These are phyloP conservation scores for Lethenteron camtschaticum DNA, from an alignment of 2,113 vertebrate genomes.

Conservation along the genomic window DNA sequence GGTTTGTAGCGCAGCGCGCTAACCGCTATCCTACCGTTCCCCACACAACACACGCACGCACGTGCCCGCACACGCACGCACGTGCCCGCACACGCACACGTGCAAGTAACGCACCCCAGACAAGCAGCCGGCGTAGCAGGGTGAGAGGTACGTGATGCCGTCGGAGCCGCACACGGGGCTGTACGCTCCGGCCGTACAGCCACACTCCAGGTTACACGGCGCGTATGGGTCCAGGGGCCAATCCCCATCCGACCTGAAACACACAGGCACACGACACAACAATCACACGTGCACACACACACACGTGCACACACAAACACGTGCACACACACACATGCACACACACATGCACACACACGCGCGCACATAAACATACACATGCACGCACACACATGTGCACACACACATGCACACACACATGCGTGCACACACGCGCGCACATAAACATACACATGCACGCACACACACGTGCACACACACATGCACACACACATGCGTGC, in stretches of 20 bases:
- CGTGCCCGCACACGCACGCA: slow-evolving; percentile 16
- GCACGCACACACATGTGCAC: no score
- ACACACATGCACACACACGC: slow-evolving; percentile 9
- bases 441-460: background rate
- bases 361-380: slow-evolving; percentile 12
- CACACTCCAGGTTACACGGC: slow-evolving; percentile 63
- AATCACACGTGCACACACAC: no score
- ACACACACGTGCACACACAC: slow-evolving; percentile 8
- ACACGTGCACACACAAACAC: slow-evolving; percentile 10
- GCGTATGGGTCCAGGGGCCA: slow-evolving; percentile 34
- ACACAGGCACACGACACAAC: background rate
- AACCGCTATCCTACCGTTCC: no score
- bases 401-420: slow-evolving; percentile 9
- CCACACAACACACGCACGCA: no score
- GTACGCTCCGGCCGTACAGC: slow-evolving; percentile 77
- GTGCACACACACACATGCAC: slow-evolving; percentile 10
- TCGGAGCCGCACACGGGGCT: slow-evolving; percentile 84
- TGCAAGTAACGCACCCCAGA: slow-evolving; percentile 61
- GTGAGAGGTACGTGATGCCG: slow-evolving; percentile 72
- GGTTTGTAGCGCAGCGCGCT: no score
- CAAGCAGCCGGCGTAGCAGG: slow-evolving; percentile 91
- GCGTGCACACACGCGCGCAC: background rate
- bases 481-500: slow-evolving; percentile 10
- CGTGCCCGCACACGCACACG: slow-evolving; percentile 17
- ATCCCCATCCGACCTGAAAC: background rate